Conservation (phyloP, 2,113 vertebrate genomes). For the Platysteira castanea region DNA sequence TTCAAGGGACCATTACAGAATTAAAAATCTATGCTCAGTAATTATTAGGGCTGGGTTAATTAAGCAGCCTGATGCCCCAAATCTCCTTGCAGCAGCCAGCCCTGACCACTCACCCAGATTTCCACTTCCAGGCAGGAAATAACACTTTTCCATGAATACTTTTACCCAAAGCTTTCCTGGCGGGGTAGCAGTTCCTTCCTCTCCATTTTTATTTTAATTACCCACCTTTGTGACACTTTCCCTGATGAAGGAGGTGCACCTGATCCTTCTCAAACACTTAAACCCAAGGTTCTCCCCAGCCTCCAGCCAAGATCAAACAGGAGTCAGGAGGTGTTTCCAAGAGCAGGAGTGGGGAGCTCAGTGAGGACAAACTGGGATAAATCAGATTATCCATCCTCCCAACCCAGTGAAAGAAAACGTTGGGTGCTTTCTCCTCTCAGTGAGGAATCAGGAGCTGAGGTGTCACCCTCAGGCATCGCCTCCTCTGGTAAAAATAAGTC, state of each 20-base stretch:
- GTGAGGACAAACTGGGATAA: background rate
- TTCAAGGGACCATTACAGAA: background rate
- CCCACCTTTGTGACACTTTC: background rate
- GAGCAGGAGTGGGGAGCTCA: background rate
- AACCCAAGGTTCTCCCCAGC: background rate
- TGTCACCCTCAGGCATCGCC: background rate
- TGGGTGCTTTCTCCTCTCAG: background rate
- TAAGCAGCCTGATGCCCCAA: background rate
- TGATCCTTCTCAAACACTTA: background rate
- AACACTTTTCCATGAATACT: background rate
- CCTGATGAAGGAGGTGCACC: background rate
- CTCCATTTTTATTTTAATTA: background rate
- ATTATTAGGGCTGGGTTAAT: background rate
- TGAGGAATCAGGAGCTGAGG: background rate
- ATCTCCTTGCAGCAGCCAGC: background rate
- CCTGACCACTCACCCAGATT: background rate
- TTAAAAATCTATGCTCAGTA: background rate
- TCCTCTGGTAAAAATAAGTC: fast-evolving
- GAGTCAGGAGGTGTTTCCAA: background rate
- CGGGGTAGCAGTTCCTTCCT: background rate
- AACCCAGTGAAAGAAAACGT: background rate
- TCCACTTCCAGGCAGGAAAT: background rate
- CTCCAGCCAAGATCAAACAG: background rate
- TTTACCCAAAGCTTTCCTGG: background rate
- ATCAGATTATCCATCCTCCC: background rate